Evolutionary conservation across 1,140 invertebrate genomes (phyloP).

Genomic region (Anastrepha obliqua): DNA sequence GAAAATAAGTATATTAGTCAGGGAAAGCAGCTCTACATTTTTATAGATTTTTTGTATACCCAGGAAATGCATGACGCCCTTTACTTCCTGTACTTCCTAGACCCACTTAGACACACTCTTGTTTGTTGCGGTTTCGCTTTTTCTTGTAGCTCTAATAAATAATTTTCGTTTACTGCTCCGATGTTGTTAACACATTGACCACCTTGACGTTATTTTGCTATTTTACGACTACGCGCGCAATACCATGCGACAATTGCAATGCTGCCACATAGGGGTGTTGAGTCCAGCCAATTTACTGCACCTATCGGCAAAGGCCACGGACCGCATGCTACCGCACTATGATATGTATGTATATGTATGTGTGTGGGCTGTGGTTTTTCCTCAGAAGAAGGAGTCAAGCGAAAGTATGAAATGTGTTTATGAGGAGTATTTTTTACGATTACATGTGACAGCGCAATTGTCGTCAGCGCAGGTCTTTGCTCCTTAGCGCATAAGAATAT

Average conservation of each 20-base stretch:
- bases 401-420: background rate
- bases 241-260: background rate
- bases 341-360: too few species aligned
- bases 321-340: background rate
- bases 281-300: background rate
- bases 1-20: too few species aligned
- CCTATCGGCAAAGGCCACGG: background rate
- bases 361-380: background rate
- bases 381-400: background rate
- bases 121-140: too few species aligned
- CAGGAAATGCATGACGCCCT: too few species aligned
- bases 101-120: too few species aligned
- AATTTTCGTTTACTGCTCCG: too few species aligned
- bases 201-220: background rate
- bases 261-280: background rate
- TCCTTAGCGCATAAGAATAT: background rate
- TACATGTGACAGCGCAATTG: background rate
- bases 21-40: too few species aligned
- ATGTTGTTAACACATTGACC: background rate
- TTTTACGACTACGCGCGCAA: conserved; percentile 3
- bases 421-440: conserved; percentile 13
- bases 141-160: too few species aligned
- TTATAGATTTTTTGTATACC: too few species aligned
- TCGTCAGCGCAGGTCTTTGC: background rate
- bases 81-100: too few species aligned